A percentile compares a stretch with the other conserved stretches of the same genome.
Evolutionary conservation across 1,140 invertebrate genomes (phyloP).

Genomic region (Chionoecetes opilio): DNA sequence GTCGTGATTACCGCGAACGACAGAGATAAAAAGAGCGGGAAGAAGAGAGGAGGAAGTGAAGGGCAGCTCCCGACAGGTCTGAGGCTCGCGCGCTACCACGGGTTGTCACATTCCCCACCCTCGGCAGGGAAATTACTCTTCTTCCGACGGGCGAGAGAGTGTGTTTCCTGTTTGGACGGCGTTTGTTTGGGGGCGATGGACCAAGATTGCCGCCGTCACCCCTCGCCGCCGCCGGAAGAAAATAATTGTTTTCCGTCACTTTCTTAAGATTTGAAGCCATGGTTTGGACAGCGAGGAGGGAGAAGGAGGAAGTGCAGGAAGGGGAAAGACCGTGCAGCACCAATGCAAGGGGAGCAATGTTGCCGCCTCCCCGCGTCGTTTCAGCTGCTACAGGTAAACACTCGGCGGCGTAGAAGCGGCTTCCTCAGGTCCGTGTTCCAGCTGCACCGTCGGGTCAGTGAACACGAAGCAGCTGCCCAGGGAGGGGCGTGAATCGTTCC

Average conservation of each 20-base stretch:
- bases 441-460: not conserved
- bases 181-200: not conserved
- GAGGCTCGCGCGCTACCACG: not conserved
- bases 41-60: not conserved
- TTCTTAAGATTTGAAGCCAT: conserved; percentile 34
- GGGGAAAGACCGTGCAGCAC: too few relatives aligned
- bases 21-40: not conserved
- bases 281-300: not conserved
- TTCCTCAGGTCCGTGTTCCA: not conserved
- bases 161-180: conserved; percentile 23
- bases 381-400: conserved; percentile 25
- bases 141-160: not conserved
- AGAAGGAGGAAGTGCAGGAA: not conserved
- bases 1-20: too few relatives aligned
- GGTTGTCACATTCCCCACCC: not conserved
- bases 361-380: not conserved
- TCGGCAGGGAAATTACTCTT: not conserved
- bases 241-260: conserved; percentile 2
- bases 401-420: not conserved
- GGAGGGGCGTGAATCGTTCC: not conserved
- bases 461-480: not conserved
- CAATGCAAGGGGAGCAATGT: too few relatives aligned
- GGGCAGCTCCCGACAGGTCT: not conserved
- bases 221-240: not conserved
- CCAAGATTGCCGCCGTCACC: not conserved